Evolutionary conservation across 2,113 vertebrate genomes (phyloP).

Genomic region (Telmatochromis brichardi): DNA sequence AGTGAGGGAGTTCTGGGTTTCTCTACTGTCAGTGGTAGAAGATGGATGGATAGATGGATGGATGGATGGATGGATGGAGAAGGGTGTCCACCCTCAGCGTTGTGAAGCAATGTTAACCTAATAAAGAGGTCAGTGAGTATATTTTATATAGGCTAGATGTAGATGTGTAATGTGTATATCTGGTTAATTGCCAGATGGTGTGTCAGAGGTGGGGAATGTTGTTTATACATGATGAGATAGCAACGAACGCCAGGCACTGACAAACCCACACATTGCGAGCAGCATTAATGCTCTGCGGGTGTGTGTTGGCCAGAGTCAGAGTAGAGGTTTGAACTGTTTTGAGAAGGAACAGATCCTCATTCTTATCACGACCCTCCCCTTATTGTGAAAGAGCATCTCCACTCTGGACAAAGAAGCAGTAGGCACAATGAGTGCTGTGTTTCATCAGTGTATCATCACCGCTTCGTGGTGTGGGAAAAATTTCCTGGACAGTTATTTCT

Average conservation of each 20-base stretch:
- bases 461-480: background rate
- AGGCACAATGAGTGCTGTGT: background rate
- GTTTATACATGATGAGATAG: slow-evolving; percentile 42
- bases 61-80: background rate
- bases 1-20: background rate
- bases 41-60: background rate
- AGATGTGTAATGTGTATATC: background rate
- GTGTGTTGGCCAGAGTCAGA: background rate
- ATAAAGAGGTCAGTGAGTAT: background rate
- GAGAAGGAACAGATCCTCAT: slow-evolving; percentile 7
- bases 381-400: slow-evolving; percentile 22
- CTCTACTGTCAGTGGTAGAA: background rate
- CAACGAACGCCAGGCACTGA: background rate
- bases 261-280: background rate
- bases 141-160: background rate
- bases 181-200: background rate
- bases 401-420: background rate
- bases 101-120: background rate
- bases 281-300: background rate
- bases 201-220: slow-evolving; percentile 38
- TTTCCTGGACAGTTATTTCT: background rate
- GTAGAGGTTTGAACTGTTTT: background rate
- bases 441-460: background rate
- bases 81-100: background rate
- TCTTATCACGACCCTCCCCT: background rate